These are phyloP conservation scores for Takifugu flavidus DNA, from an alignment of 2,113 vertebrate genomes.

Conservation along the genomic window DNA sequence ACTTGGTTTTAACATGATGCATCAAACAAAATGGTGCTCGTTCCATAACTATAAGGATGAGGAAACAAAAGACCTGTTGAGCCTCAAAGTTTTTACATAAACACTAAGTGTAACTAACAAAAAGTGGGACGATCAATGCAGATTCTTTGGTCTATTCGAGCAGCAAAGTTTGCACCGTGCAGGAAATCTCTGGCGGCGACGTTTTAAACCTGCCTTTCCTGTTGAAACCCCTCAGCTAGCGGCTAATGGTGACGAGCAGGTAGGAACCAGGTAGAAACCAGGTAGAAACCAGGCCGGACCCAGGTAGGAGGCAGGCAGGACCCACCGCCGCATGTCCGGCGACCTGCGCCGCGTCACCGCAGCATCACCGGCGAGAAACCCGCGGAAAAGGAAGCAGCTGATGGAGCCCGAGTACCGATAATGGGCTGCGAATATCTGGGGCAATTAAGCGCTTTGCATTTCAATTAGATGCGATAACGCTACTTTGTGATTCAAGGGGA, in stretches of 20 bases:
- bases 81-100: not conserved
- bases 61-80: not conserved
- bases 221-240: slow-evolving; percentile 19
- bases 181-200: slow-evolving; percentile 30
- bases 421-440: not conserved
- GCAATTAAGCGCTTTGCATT: not conserved
- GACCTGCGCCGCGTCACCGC: slow-evolving; percentile 39
- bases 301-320: slow-evolving; percentile 23
- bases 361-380: slow-evolving; percentile 48
- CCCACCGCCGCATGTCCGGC: slow-evolving; percentile 32
- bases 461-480: no score
- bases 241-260: slow-evolving; percentile 18
- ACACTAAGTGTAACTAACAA: not conserved
- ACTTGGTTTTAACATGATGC: slow-evolving; percentile 16
- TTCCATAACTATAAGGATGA: slow-evolving; percentile 17
- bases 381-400: slow-evolving; percentile 59
- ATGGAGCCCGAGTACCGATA: slow-evolving; percentile 12
- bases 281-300: no score
- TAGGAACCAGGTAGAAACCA: no score
- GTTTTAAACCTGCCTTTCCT: slow-evolving; percentile 14
- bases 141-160: slow-evolving; percentile 6
- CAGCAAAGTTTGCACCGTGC: not conserved
- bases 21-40: slow-evolving; percentile 57
- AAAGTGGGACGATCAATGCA: not conserved
- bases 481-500: not conserved